Evolutionary conservation across 1,140 invertebrate species (phyloP).

Genomic region (Bombus confusus): DNA sequence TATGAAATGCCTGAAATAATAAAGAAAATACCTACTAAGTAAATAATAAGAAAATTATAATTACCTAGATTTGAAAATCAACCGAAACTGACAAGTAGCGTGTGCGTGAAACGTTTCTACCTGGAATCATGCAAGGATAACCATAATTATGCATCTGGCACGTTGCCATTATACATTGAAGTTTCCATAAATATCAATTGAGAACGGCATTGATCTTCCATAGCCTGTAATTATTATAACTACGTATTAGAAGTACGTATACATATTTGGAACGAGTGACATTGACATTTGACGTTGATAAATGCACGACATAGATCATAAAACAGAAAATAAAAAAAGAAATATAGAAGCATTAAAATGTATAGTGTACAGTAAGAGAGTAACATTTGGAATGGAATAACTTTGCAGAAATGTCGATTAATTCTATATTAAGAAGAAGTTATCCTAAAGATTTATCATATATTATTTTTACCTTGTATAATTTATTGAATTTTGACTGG

Average conservation of each 20-base stretch:
- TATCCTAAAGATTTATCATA: too few species aligned
- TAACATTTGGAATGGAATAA: neutral
- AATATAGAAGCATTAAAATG: neutral
- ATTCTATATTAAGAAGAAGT: neutral
- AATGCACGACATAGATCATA: neutral
- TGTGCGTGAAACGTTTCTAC: neutral
- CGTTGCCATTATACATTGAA: neutral
- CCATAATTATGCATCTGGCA: neutral
- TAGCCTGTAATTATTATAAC: neutral
- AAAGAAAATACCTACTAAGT: neutral
- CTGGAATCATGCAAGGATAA: neutral
- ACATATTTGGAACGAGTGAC: neutral
- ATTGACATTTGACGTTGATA: neutral
- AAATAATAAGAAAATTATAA: neutral
- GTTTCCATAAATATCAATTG: neutral
- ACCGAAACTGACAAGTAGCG: neutral
- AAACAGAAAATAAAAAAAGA: neutral
- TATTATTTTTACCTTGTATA: neutral
- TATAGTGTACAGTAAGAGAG: neutral
- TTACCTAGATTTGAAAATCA: neutral
- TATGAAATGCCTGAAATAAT: neutral
- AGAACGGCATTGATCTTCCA: neutral
- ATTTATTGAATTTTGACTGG: neutral
- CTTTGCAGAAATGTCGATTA: neutral
- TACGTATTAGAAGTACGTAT: neutral